Evolutionary conservation across 1,140 invertebrate genomes (phyloP).

Genomic region (Pentalonia nigronervosa): DNA sequence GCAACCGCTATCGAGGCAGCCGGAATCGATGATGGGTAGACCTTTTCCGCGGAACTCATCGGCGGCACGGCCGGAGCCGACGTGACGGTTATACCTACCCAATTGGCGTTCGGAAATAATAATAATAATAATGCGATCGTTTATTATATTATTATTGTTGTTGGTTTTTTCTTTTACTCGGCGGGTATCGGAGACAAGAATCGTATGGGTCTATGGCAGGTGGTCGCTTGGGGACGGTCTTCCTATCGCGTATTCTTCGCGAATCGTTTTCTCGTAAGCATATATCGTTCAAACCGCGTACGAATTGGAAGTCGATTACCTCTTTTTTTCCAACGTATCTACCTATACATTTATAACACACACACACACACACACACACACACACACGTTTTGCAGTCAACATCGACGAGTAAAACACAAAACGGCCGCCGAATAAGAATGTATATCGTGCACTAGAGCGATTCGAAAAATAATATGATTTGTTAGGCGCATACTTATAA

Average conservation of each 20-base stretch:
- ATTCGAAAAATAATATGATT: background rate
- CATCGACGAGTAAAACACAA: background rate
- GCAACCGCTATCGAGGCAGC: background rate
- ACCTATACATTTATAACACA: background rate
- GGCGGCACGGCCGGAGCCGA: no score
- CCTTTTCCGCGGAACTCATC: background rate
- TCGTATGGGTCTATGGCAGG: background rate
- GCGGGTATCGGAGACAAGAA: no score
- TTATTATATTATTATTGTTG: background rate
- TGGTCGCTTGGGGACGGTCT: no score
- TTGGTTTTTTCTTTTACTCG: background rate
- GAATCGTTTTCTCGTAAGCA: no score
- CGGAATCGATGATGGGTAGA: background rate
- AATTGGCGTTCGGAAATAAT: background rate
- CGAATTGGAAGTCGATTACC: no score
- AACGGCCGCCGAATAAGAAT: background rate
- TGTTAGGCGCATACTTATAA: background rate
- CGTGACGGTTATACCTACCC: no score
- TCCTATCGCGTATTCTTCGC: no score
- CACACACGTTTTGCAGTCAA: background rate
- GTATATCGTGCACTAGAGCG: background rate
- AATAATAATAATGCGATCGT: background rate
- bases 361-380: no score
- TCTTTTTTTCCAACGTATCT: background rate
- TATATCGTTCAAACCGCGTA: no score